A percentile compares a stretch with the other conserved stretches of the same genome.
These are phyloP conservation scores for Pteronotus mesoamericanus DNA, from an alignment of 2,797 vertebrate genomes.

Conservation along the genomic window DNA sequence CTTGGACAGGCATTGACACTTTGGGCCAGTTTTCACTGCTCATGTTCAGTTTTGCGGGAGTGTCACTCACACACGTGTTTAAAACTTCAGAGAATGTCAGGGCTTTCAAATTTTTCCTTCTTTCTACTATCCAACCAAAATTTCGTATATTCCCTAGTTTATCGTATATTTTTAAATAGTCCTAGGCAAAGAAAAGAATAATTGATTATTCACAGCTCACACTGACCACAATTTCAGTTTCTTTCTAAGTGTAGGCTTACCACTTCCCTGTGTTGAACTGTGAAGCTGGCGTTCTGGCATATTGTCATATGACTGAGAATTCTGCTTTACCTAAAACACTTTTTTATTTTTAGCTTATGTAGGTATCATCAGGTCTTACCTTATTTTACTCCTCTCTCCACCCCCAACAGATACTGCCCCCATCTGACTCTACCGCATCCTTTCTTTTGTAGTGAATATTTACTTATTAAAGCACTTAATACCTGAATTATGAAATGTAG, in stretches of 20 bases:
- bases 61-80: background rate
- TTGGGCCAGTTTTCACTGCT: background rate
- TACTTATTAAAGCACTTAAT: constrained; percentile 59
- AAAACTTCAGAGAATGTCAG: constrained; percentile 3
- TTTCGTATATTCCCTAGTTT: constrained; percentile 49
- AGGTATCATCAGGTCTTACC: constrained; percentile 26
- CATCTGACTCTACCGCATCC: constrained; percentile 1
- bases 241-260: constrained; percentile 33
- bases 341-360: constrained; percentile 48
- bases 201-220: constrained; percentile 59
- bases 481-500: constrained; percentile 58
- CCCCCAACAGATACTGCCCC: constrained; percentile 15
- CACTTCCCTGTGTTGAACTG: background rate
- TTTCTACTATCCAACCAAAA: constrained; percentile 3
- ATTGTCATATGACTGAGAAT: background rate
- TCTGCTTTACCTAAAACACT: constrained; percentile 54
- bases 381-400: constrained; percentile 23
- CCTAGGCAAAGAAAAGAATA: constrained; percentile 44
- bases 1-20: background rate
- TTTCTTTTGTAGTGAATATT: constrained; percentile 43
- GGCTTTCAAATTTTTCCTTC: background rate
- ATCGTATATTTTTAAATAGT: constrained; percentile 38
- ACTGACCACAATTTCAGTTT: constrained; percentile 39
- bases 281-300: constrained; percentile 41
- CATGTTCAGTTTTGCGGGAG: background rate